phyloP scores from a whole-genome alignment of 2,113 vertebrate species.

The Passer domesticus region DNA sequence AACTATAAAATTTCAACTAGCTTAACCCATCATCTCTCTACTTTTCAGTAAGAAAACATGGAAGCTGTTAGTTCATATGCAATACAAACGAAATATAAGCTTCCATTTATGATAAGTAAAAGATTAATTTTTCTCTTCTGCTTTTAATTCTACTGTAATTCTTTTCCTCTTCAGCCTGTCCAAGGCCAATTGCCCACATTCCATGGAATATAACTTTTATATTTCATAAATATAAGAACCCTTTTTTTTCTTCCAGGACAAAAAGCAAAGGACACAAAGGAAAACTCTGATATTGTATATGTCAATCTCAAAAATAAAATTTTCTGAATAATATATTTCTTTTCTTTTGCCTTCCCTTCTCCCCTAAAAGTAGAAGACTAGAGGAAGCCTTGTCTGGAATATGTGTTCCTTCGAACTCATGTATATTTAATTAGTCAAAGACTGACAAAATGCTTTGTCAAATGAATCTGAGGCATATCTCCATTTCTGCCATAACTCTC shows the following conservation, averaged over 20 bases:
- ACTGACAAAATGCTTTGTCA: background rate
- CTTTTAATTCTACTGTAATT: conserved; percentile 22
- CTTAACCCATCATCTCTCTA: background rate
- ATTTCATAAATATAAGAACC: background rate
- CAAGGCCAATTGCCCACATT: background rate
- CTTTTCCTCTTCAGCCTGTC: background rate
- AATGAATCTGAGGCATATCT: background rate
- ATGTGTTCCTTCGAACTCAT: rapidly evolving
- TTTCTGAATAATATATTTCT: background rate
- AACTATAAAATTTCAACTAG: background rate
- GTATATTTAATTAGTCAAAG: background rate
- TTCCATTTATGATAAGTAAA: conserved; percentile 4
- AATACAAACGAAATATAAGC: background rate
- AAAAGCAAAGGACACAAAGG: background rate
- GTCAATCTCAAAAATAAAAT: background rate
- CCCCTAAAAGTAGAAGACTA: background rate
- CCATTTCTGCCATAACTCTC: background rate
- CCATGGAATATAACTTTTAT: background rate
- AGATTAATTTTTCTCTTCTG: conserved; percentile 10
- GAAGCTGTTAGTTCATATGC: background rate
- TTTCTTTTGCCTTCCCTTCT: background rate
- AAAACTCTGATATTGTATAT: background rate
- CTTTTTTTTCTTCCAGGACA: background rate
- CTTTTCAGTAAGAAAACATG: conserved; percentile 4
- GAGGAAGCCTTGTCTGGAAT: background rate